Conservation (phyloP, 2,888 invertebrate genomes). For the Nesidiocoris tenuis region DNA sequence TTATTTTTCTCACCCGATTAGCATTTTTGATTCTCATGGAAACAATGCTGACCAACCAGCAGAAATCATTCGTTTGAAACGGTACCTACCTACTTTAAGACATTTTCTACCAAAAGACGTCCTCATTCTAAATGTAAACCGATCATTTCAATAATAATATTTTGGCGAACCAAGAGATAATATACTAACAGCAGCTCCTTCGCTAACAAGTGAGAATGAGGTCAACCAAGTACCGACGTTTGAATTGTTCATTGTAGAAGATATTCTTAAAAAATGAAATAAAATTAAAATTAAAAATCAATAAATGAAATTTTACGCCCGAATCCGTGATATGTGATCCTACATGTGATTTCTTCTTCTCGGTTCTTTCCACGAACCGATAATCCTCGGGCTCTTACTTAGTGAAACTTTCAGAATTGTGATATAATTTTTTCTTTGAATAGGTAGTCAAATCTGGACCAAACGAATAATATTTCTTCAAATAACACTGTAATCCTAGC, state of each 20-base stretch:
- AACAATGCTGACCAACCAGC: background rate
- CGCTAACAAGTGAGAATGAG: background rate
- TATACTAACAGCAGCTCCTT: too few relatives aligned
- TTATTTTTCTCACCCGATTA: background rate
- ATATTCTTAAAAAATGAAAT: background rate
- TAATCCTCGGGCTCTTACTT: background rate
- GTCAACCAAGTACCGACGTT: background rate
- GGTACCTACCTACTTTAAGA: background rate
- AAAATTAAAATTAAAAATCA: background rate
- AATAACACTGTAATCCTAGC: background rate
- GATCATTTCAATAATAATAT: background rate
- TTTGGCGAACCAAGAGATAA: background rate
- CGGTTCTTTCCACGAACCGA: background rate
- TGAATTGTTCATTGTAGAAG: background rate
- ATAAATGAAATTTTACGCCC: background rate
- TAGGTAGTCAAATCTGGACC: background rate
- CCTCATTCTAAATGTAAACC: background rate
- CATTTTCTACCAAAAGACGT: background rate
- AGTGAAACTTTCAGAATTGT: background rate
- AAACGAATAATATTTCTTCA: background rate
- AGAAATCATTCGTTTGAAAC: background rate
- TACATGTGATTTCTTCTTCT: background rate
- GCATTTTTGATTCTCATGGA: background rate
- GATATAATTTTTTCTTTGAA: background rate
- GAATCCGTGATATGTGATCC: background rate